Evolutionary conservation across 2,797 vertebrate genomes (phyloP), one percentile per base, ranked within the genome.

Genomic region (Adrianichthys oophorus): DNA sequence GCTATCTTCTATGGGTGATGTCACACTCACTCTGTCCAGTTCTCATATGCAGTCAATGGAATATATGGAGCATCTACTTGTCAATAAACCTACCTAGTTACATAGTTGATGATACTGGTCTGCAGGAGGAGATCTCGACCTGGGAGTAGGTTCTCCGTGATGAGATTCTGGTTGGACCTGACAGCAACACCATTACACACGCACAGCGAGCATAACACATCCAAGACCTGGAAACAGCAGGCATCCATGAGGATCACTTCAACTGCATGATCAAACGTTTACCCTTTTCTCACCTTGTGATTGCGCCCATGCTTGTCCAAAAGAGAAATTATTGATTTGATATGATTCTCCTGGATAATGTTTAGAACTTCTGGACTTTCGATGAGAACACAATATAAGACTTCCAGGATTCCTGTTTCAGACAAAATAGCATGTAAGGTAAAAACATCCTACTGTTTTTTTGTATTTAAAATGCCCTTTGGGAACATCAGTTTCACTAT

Each of bases 291-390:
- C 18, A 97, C 96, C 94, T 98, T 98, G 75, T 98, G 95, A 82
- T 98, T 98, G 58, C 96, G 92, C 43, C 97, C 96, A 4, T 98
- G 97, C 70, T 98, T 98, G 83, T 98, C 96, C 60, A 98, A 76
- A 3, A 98, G 92, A 26, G 96, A 96, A 75, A 98, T 98, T 74
- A 98, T 96, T 13, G 97, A 98, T 52, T 98, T 98, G 80, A 98
- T 98, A 86, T 98, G 97, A 81, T 95, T 96, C 83, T 98, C 96
- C 70, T 97, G 94, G 79, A 98, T 98, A 68, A 98, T 98, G 77
- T 98, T 98, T 24, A 98, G 84, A 32, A 98, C 97, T 65, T 98
- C 97, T 0, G 97, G 97, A 79, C 96, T 98, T 85, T 98, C 96
- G 43, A 98, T 98, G 24, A 98, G 89, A 23, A 98, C 94, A 37